Percentiles rank a stretch among this genome's conserved stretches.
These are phyloP conservation scores for Kryptolebias ocellatus DNA, from an alignment of 2,797 vertebrate species.

Conservation along the genomic window DNA sequence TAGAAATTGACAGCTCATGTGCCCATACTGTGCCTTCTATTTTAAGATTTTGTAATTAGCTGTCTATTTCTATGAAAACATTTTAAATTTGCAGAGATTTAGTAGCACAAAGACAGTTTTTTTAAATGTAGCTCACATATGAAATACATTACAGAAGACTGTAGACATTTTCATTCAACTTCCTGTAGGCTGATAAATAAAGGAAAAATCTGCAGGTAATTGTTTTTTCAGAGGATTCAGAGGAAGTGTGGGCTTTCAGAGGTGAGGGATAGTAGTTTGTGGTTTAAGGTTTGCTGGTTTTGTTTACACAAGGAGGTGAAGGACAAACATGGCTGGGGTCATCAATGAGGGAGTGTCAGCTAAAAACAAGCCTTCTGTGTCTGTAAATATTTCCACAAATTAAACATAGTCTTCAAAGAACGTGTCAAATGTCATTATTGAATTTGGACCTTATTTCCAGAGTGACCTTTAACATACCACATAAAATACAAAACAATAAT, in stretches of 20 bases:
- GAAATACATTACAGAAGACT: neutral
- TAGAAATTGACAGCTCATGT: conserved; percentile 56
- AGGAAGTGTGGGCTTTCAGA: conserved; percentile 4
- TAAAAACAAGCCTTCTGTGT: conserved; percentile 33
- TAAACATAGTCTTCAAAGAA: conserved; percentile 4
- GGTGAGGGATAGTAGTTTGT: conserved; percentile 4
- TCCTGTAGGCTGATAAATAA: conserved; percentile 1
- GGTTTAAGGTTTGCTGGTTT: conserved; percentile 5
- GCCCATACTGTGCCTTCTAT: conserved; percentile 14
- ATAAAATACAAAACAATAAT: neutral
- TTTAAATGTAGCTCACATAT: neutral
- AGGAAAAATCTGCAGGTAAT: neutral
- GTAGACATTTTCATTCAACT: neutral
- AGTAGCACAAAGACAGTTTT: neutral
- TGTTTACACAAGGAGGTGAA: conserved; percentile 52
- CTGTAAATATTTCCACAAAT: neutral
- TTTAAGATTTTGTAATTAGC: conserved; percentile 7
- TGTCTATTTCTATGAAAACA: neutral
- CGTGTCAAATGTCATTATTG: neutral
- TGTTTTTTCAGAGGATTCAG: neutral
- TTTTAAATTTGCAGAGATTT: neutral
- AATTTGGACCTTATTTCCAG: neutral
- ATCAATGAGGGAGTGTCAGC: conserved; percentile 24
- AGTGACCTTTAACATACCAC: neutral
- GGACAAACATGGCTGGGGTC: conserved; percentile 35